Base-by-base conservation (phyloP, 30 jellyfish, hydroid and myxozoan genomes). In the Rhopilema esculentum region DNA sequence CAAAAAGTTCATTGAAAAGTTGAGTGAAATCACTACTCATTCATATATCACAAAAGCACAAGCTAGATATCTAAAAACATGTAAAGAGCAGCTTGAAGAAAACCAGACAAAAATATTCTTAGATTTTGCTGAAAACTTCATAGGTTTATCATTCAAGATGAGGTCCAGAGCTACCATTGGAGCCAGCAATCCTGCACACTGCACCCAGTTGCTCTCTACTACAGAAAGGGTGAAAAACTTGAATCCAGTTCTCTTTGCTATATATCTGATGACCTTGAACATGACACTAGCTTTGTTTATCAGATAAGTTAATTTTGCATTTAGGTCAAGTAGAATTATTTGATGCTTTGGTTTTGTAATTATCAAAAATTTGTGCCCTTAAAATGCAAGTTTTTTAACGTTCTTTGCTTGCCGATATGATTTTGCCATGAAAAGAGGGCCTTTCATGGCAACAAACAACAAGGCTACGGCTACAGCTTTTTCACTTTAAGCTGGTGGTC, bases 1-100 rank as follows among this genome's bases (percentile, higher is more conserved):
- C 49, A 80, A 65, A 27, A 15, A 80, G 78, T 50, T 87, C 18
- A 40, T 70, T 18, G 91, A 69, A 24, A 69, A 79, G 29, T 87
- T 87, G 40, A 77, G 50, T 21, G 67, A 70, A 28, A 75, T 80
- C 32, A 92, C 97, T 20, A 49, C 91, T 24, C 97, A 92, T 77
- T 92, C 95, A 57, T 87, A 27, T 48, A 88, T 92, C 48, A 62
- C 97, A 32, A 79, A 72, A 80, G 66, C 87, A 64, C 94, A 86
- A 75, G 88, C 97, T 2, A 87, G 75, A 52, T 64, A 57, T 75
- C 31, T 86, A 49, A 81, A 81, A 64, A 28, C 49, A 51, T 76
- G 79, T 28, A 92, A 87, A 68, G 92, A 83, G 66, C 62, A 79
- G n/a, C 80, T 91, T 61, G 23, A 22, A 49, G 89, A 79, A 61